Conservation (phyloP, 2,888 invertebrate species). For the Cantharis flavilabris region DNA sequence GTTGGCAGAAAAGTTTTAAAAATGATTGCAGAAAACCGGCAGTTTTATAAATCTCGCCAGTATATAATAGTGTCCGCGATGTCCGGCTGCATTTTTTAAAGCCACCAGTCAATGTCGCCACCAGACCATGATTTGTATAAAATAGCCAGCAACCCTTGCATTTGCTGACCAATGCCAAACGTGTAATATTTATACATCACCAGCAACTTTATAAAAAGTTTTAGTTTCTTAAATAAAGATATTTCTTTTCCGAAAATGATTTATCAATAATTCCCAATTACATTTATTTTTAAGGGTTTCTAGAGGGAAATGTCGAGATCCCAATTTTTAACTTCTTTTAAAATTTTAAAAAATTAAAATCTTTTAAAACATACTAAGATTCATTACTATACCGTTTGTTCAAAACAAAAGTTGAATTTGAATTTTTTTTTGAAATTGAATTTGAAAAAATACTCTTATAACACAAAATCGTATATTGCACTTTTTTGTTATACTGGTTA, state of each 20-base stretch:
- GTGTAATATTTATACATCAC: conserved; percentile 7
- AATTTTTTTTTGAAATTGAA: no score
- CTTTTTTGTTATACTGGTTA: no score
- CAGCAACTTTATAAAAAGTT: neutral
- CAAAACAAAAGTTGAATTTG: no score
- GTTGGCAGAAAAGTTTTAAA: conserved; percentile 48
- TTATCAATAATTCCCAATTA: neutral
- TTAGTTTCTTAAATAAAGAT: neutral
- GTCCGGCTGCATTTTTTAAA: conserved; percentile 45
- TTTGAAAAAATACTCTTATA: no score
- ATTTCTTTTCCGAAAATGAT: neutral
- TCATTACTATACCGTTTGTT: no score
- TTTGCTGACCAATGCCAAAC: conserved; percentile 41
- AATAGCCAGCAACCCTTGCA: conserved; percentile 48
- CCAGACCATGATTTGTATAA: conserved; percentile 49
- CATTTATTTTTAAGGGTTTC: no score
- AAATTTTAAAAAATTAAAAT: no score
- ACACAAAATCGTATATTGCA: no score
- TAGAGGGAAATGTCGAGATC: no score
- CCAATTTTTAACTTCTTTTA: no score
- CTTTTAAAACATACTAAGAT: no score
- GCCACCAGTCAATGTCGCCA: conserved; percentile 51
- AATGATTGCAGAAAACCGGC: conserved; percentile 39
- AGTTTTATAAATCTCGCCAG: conserved; percentile 44
- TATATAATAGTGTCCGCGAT: conserved; percentile 47